phyloP scores from a whole-genome alignment of 2,113 vertebrate genomes.

The Chaetodon trifascialis region DNA sequence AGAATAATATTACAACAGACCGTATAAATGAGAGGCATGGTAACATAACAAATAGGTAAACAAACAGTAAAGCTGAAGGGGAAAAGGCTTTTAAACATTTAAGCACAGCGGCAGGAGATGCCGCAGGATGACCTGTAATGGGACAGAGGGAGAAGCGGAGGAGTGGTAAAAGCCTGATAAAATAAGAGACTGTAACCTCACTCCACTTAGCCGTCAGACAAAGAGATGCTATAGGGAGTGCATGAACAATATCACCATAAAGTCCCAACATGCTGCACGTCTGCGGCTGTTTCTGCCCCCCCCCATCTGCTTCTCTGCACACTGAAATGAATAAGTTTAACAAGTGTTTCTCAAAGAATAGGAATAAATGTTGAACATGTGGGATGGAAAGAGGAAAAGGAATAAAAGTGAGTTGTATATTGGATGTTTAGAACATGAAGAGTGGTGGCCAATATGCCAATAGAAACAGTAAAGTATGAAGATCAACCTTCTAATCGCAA shows the following conservation, averaged over 20 bases:
- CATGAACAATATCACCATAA: constrained; percentile 58
- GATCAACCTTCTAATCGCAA: too few relatives aligned
- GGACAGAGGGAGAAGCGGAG: constrained; percentile 54
- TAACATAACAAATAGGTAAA: constrained; percentile 79
- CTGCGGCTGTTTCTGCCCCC: constrained; percentile 33
- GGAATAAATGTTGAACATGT: constrained; percentile 4
- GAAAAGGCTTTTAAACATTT: constrained; percentile 83
- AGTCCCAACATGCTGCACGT: constrained; percentile 43
- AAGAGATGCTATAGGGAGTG: constrained; percentile 69
- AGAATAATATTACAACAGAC: constrained; percentile 51
- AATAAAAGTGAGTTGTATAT: background rate
- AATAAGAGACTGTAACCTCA: constrained; percentile 75
- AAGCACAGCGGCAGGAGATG: constrained; percentile 64
- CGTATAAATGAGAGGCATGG: constrained; percentile 62
- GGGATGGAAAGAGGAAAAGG: background rate
- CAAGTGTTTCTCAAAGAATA: constrained; percentile 23
- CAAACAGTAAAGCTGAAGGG: constrained; percentile 75
- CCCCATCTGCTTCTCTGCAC: constrained; percentile 10
- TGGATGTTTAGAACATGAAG: constrained; percentile 27
- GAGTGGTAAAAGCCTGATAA: constrained; percentile 77
- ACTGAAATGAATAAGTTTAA: constrained; percentile 10
- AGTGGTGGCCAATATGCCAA: constrained; percentile 41
- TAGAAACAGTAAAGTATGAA: too few relatives aligned
- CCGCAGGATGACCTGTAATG: constrained; percentile 72
- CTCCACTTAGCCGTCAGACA: constrained; percentile 72